A percentile compares a stretch with the other conserved stretches of the same genome.
These are phyloP conservation scores for Manacus vitellinus DNA, from an alignment of 2,113 vertebrate species.

Conservation along the genomic window DNA sequence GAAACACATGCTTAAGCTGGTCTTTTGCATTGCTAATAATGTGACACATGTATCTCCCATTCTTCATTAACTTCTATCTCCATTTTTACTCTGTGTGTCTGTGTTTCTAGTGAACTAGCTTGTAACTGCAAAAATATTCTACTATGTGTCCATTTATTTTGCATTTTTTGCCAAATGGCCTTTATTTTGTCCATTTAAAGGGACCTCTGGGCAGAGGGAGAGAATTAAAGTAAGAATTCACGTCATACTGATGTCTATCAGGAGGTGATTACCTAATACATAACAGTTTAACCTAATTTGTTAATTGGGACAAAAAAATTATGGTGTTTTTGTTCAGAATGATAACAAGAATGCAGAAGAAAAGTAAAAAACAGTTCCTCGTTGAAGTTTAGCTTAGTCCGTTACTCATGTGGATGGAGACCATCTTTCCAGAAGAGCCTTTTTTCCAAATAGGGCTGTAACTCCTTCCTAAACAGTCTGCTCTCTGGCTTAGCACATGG, in stretches of 20 bases:
- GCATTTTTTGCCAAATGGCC: constrained; percentile 52
- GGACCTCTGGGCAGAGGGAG: not conserved
- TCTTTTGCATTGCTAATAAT: constrained; percentile 87
- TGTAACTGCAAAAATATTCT: constrained; percentile 66
- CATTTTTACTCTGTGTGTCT: constrained; percentile 68
- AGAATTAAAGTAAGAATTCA: not conserved
- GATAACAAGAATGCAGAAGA: not conserved
- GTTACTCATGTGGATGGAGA: not conserved
- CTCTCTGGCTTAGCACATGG: not conserved
- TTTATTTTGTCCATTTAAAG: constrained; percentile 45
- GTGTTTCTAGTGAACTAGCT: constrained; percentile 68
- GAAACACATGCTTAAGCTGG: constrained; percentile 89
- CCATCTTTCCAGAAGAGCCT: not conserved
- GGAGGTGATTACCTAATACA: not conserved
- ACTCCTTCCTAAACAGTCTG: not conserved
- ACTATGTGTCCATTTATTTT: constrained; percentile 43
- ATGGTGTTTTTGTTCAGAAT: not conserved
- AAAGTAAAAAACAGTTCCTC: not conserved
- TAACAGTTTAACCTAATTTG: not conserved
- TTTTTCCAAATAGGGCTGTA: not conserved
- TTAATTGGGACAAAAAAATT: not conserved
- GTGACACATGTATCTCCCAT: constrained; percentile 45
- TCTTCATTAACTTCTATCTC: constrained; percentile 73
- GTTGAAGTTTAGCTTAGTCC: not conserved
- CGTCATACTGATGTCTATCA: not conserved